Percentiles rank a stretch among this genome's conserved stretches.
Conservation (phyloP, 2,113 vertebrate species). For the Lophura nycthemera region DNA sequence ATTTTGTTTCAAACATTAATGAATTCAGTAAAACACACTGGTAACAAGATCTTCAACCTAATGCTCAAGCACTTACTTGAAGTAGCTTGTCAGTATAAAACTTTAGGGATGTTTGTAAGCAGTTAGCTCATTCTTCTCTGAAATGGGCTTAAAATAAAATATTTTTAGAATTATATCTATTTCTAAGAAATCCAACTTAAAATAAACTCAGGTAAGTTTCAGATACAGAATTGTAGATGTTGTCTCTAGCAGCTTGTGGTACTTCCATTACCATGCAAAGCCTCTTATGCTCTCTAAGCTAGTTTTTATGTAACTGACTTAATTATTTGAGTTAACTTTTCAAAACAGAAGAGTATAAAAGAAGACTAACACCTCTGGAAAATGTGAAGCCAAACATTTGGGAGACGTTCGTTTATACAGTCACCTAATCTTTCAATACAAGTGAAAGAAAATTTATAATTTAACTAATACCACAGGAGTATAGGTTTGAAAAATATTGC, state of each 20-base stretch:
- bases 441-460: neutral
- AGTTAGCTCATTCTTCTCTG: neutral
- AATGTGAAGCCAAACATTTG: neutral
- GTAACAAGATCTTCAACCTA: neutral
- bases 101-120: neutral
- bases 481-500: neutral
- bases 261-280: neutral
- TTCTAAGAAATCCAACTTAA: neutral
- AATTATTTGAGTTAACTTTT: neutral
- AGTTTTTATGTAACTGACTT: neutral
- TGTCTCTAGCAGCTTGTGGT: neutral
- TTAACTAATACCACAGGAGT: neutral
- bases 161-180: neutral
- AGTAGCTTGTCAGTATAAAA: neutral
- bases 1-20: neutral
- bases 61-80: neutral
- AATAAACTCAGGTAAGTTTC: neutral
- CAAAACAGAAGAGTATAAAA: neutral
- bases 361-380: neutral
- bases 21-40: neutral
- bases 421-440: neutral
- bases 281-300: neutral
- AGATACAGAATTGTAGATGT: neutral
- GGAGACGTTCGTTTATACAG: neutral
- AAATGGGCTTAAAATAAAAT: neutral